Evolutionary conservation across 2,113 vertebrate species (phyloP), one percentile per base, ranked within the genome.

Genomic region (Grantiella picta): DNA sequence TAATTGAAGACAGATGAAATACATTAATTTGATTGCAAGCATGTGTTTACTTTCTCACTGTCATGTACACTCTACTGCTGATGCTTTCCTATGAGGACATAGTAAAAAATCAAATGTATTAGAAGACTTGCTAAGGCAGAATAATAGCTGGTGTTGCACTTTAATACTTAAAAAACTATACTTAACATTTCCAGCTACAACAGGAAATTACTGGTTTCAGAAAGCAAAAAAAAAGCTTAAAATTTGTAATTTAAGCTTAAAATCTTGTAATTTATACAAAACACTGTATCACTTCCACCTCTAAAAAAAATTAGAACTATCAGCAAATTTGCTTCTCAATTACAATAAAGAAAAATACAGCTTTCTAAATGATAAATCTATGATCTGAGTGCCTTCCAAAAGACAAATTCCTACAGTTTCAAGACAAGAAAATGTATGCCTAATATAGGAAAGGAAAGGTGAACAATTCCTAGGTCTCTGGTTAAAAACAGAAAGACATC

Each of bases 1-100:
- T 99, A 98, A 98, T 98, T 98, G 98, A 97, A 98, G 98, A 99
- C 98, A 98, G 98, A 99, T 99, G 98, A 98, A 98, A 97, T 98
- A 98, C 98, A 98, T 98, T 99, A 98, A 98, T 98, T 99, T 98
- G 98, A 98, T 98, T 98, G 98, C 98, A 98, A 98, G 96, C 97
- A 97, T 98, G 95, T 99, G 99, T 99, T 99, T 99, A 98, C 98
- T 98, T 98, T 99, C 98, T 96, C 94, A 97, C 97, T 98, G 98
- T 98, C 98, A 97, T 98, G 97, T 94, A 98, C 94, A 91, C 95
- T 97, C 95, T 93, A 93, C 96, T 93, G 92, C 96, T 93, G 82
- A 97, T 96, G 95, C 97, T 98, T 95, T 97, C 87, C 96, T 94
- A 90, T 68, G 93, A 97, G 95, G 94, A 93, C 90, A 96, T 1